Conservation (phyloP, 2,888 invertebrate genomes). For the Tiliacea citrago region DNA sequence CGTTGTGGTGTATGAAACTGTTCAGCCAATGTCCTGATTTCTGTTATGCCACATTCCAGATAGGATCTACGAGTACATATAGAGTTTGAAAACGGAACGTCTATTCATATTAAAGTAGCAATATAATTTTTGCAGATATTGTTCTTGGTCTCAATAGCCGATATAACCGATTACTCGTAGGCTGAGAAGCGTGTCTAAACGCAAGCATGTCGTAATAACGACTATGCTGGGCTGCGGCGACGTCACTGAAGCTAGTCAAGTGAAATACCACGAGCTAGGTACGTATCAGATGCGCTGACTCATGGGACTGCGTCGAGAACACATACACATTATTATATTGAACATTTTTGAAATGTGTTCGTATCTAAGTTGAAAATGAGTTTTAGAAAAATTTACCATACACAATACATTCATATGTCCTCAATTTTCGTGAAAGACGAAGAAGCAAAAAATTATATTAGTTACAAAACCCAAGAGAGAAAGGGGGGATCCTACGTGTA, state of each 20-base stretch:
- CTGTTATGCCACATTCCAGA: conserved; percentile 2
- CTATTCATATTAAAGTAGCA: conserved; percentile 18
- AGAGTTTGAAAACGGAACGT: conserved; percentile 10
- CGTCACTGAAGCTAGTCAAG: conserved; percentile 34
- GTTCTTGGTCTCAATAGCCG: conserved; percentile 33
- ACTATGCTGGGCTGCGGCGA: conserved; percentile 22
- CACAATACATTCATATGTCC: neutral
- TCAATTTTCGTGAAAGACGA: neutral
- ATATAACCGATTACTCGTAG: conserved; percentile 12
- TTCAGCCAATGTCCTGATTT: conserved; percentile 1
- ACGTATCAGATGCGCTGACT: conserved; percentile 28
- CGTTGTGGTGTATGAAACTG: conserved; percentile 14
- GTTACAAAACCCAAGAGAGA: neutral
- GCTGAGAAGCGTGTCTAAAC: conserved; percentile 48
- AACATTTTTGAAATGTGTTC: neutral
- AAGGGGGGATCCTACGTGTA: neutral
- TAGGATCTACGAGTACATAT: neutral
- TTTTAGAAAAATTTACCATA: neutral
- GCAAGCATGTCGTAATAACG: conserved; percentile 43
- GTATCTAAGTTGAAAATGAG: neutral
- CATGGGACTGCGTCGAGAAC: neutral
- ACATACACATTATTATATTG: neutral
- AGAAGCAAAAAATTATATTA: too few relatives aligned
- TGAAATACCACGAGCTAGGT: conserved; percentile 35
- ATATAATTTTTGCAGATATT: conserved; percentile 22